These are phyloP conservation scores for Dendrolimus kikuchii DNA, from an alignment of 1,140 invertebrate species.

Conservation along the genomic window DNA sequence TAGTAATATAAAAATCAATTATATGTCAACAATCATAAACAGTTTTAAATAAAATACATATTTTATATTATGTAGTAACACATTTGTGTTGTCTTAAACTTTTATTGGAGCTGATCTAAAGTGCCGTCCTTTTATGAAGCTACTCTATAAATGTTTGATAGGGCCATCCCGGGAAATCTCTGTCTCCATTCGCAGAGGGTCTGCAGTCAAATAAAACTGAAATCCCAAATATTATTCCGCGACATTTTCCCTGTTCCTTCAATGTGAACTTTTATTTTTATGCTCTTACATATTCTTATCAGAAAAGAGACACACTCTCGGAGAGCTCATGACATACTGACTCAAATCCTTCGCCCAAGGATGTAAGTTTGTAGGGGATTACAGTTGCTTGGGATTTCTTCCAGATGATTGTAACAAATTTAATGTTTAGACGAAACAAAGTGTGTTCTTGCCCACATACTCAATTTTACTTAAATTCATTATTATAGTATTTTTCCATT, in stretches of 20 bases:
- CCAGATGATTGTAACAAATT: constrained; percentile 10
- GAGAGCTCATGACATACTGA: constrained; percentile 56
- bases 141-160: constrained; percentile 72
- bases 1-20: too few relatives aligned
- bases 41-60: too few relatives aligned
- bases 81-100: constrained; percentile 41
- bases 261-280: constrained; percentile 72
- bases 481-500: constrained; percentile 3
- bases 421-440: neutral
- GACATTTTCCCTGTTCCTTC: constrained; percentile 66
- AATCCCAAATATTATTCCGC: constrained; percentile 70
- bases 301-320: constrained; percentile 57
- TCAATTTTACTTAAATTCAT: neutral
- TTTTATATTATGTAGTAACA: neutral
- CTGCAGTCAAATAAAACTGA: constrained; percentile 69
- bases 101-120: constrained; percentile 69
- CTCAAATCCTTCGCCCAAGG: constrained; percentile 33
- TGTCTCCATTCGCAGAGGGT: constrained; percentile 68
- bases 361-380: constrained; percentile 29
- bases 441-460: neutral
- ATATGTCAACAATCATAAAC: too few relatives aligned
- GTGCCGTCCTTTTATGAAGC: constrained; percentile 70
- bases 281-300: constrained; percentile 69
- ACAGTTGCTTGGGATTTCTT: constrained; percentile 19
- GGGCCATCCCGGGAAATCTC: constrained; percentile 71